Evolutionary conservation across 2,113 vertebrate species (phyloP), one percentile per base, ranked within the genome.

Genomic region (Clarias gariepinus): DNA sequence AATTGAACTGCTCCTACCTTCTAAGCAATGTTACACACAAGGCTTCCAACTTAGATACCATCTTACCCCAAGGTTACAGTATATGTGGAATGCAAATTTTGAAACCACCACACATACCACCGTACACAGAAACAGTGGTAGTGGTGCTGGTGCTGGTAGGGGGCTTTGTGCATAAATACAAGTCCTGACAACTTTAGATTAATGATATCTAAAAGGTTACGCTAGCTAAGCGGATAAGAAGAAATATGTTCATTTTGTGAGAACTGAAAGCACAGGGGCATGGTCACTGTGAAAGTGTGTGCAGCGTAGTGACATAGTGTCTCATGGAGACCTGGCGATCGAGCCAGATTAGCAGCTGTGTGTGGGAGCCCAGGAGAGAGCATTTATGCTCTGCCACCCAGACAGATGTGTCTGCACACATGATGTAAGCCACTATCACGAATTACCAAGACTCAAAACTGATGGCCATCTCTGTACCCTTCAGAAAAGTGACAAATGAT

Each of bases 341-440:
- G 58, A 21, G 82, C 58, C 57, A 69, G 30, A 84, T 84, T 69
- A 87, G 61, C 86, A 87, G 81, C 55, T 78, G 82, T 69, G 64
- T 66, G 86, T 87, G 82, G 82, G 82, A 83, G 81, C 23, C 55
- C 55, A 61, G 86, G 69, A 68, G 69, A 68, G 85, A 57, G 30
- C 55, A 82, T 30, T 58, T 74, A 87, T n/a, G 52, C 30, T 84
- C 53, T 47, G 80, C 81, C 63, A 76, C 41, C 13, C 63, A 77
- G 81, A 87, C 58, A 83, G 86, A 87, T 79, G 81, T 53, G 81
- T 47, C 71, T 77, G 58, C 47, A 63, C 55, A 52, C 25, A 74
- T 60, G 58, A 82, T 71, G 79, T 25, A 86, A 86, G 23, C n/a
- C 25, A 76, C 68, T 82, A 33, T 25, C 69, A 74, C 41, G 82